A percentile compares a stretch with the other conserved stretches of the same genome.
Evolutionary conservation across 1,140 invertebrate species (phyloP).

Genomic region (Eufriesea mexicana): DNA sequence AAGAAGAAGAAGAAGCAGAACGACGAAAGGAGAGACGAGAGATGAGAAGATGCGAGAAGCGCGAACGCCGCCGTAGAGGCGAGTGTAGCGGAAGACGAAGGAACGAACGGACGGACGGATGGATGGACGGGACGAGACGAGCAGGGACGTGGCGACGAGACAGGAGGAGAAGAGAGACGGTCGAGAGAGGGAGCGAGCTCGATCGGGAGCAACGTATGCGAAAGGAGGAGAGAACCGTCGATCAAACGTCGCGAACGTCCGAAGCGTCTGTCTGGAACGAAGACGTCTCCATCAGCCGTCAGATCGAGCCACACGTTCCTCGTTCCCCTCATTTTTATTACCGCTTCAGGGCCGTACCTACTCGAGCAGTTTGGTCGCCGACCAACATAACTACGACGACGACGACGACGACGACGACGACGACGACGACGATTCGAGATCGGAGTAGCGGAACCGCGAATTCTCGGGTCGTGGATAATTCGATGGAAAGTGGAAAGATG

Average conservation of each 20-base stretch:
- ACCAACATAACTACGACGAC: background rate
- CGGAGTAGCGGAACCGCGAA: background rate
- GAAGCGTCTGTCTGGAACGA: constrained; percentile 75
- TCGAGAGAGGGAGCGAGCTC: constrained; percentile 40
- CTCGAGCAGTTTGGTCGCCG: constrained; percentile 11
- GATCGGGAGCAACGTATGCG: constrained; percentile 60
- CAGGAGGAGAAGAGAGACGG: background rate
- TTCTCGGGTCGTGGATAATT: background rate
- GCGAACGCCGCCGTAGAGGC: constrained; percentile 10
- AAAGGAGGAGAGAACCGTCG: constrained; percentile 72
- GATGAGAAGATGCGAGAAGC: constrained; percentile 35
- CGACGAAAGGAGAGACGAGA: background rate
- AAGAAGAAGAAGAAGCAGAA: background rate
- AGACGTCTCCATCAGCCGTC: constrained; percentile 78
- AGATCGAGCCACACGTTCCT: constrained; percentile 66
- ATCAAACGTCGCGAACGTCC: constrained; percentile 77
- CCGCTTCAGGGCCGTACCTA: constrained; percentile 63
- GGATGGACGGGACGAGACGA: constrained; percentile 7
- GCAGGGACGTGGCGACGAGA: background rate
- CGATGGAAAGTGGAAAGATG: background rate
- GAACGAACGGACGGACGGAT: constrained; percentile 17
- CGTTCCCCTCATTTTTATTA: constrained; percentile 71
- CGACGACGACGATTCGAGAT: too few species aligned
- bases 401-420: too few species aligned
- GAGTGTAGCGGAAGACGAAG: constrained; percentile 39